Evolutionary conservation across 2,113 vertebrate species (phyloP).

Genomic region (Phrynosoma platyrhinos): DNA sequence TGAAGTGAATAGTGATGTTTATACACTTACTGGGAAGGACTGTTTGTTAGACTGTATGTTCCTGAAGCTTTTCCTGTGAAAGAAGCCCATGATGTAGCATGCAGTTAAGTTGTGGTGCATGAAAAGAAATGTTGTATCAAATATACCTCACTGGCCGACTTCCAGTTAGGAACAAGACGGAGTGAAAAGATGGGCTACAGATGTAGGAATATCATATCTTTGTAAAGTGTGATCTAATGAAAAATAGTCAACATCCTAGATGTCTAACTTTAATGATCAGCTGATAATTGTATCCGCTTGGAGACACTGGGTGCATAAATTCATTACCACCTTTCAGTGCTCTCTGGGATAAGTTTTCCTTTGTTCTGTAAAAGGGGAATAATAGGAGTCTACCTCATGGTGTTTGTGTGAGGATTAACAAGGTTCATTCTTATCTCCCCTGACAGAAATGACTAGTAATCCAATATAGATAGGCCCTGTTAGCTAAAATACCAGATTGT

Average conservation of each 20-base stretch:
- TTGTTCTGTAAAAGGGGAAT: neutral
- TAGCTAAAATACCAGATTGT: neutral
- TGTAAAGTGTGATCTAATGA: neutral
- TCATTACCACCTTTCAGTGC: neutral
- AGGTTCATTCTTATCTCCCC: neutral
- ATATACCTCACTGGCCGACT: too few species aligned
- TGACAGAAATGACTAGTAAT: neutral
- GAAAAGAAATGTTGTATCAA: too few species aligned
- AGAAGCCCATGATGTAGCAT: too few species aligned
- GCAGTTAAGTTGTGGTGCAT: too few species aligned
- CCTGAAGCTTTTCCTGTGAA: too few species aligned
- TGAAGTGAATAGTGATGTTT: neutral
- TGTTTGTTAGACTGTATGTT: neutral
- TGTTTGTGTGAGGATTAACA: neutral
- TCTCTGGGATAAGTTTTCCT: neutral
- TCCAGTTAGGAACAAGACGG: too few species aligned
- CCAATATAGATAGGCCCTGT: neutral
- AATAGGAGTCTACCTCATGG: neutral
- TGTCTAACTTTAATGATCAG: neutral
- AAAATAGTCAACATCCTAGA: neutral
- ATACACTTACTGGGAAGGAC: neutral
- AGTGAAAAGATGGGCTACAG: too few species aligned
- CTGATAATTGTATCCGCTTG: neutral
- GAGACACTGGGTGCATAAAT: neutral
- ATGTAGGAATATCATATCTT: neutral